Evolutionary conservation across 37 sponge, comb jelly and placozoan species (phyloP).

Genomic region (Halichondria panicea): DNA sequence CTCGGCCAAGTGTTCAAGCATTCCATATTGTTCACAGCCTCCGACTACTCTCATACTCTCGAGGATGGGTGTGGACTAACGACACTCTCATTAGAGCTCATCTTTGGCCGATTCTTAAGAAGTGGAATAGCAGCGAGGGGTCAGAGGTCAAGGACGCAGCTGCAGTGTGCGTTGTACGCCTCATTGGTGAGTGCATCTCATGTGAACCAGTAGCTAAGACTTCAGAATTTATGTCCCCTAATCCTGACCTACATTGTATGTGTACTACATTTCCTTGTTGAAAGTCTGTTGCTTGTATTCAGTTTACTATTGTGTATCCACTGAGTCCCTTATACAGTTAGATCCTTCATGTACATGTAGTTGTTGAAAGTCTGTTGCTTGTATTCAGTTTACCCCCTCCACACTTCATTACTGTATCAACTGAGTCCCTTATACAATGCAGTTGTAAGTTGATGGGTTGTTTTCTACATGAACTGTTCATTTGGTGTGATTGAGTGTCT

Average conservation of each 20-base stretch:
- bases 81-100: slow-evolving; percentile 41
- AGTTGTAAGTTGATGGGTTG: no score
- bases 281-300: no score
- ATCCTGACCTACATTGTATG: not conserved
- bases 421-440: no score
- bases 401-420: no score
- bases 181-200: slow-evolving; percentile 41
- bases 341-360: not conserved
- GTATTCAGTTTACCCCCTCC: no score
- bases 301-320: not conserved
- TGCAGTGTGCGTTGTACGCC: slow-evolving; percentile 40
- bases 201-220: not conserved
- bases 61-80: slow-evolving; percentile 68
- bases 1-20: slow-evolving; percentile 39
- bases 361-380: not conserved
- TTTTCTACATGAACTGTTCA: no score
- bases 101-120: slow-evolving; percentile 57
- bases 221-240: not conserved
- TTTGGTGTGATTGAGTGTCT: no score
- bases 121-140: slow-evolving; percentile 41
- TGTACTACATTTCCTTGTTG: not conserved
- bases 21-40: slow-evolving; percentile 40
- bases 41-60: slow-evolving; percentile 18
- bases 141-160: slow-evolving; percentile 36
- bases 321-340: not conserved